A percentile compares a stretch with the other conserved stretches of the same genome.
These are phyloP conservation scores for Leucopsar rothschildi DNA, from an alignment of 2,113 vertebrate species.

Conservation along the genomic window DNA sequence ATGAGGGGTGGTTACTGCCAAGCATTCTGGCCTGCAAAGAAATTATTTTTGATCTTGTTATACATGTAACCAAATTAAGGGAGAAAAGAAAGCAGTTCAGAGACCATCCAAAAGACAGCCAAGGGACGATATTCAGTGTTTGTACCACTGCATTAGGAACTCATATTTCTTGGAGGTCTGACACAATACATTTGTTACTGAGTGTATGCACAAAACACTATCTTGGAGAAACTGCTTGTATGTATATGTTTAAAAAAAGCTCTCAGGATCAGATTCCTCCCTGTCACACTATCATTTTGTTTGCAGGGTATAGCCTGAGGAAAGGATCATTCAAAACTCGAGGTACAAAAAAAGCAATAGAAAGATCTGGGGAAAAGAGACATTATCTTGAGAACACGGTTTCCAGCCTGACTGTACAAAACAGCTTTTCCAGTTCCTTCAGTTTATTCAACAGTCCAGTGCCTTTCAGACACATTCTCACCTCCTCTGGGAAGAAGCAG, in stretches of 20 bases:
- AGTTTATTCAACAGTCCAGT: not conserved
- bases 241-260: not conserved
- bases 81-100: not conserved
- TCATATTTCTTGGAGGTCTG: not conserved
- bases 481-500: not conserved
- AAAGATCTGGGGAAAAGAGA: not conserved
- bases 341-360: not conserved
- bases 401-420: not conserved
- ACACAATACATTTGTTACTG: not conserved
- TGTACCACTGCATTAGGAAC: not conserved
- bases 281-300: not conserved
- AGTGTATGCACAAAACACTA: not conserved
- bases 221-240: not conserved
- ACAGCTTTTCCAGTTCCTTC: not conserved
- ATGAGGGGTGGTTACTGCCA: not conserved
- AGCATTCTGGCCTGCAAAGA: not conserved
- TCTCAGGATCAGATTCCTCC: not conserved
- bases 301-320: not conserved
- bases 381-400: not conserved
- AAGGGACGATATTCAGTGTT: not conserved
- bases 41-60: conserved; percentile 6
- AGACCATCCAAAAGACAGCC: not conserved
- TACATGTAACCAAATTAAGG: not conserved
- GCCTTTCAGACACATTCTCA: not conserved
- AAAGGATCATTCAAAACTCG: not conserved